phyloP scores from a whole-genome alignment of 2,797 vertebrate genomes.

The Bovichtus diacanthus region DNA sequence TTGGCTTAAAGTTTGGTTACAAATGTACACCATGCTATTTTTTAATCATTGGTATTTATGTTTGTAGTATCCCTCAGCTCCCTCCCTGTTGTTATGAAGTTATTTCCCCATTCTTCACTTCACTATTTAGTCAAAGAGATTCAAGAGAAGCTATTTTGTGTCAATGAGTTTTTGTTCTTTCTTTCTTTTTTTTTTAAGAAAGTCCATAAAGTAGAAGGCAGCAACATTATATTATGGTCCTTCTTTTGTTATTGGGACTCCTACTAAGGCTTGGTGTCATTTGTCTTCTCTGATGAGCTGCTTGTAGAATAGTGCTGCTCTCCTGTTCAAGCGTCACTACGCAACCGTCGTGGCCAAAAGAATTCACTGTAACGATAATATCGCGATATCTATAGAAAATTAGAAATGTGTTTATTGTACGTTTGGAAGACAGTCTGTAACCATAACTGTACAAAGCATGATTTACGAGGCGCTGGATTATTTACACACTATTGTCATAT shows the following conservation, averaged over 20 bases:
- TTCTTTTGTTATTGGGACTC: background rate
- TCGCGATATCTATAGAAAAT: too few relatives aligned
- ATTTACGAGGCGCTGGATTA: too few relatives aligned
- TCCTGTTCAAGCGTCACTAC: too few relatives aligned
- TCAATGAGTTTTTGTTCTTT: background rate
- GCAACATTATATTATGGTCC: background rate
- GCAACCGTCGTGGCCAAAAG: too few relatives aligned
- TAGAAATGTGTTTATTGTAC: too few relatives aligned
- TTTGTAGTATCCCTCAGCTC: slow-evolving; percentile 6
- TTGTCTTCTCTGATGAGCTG: background rate
- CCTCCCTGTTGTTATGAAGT: background rate
- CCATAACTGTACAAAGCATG: too few relatives aligned
- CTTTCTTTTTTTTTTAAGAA: background rate
- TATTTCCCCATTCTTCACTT: background rate
- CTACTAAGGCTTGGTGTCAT: background rate
- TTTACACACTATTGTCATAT: too few relatives aligned
- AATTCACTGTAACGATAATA: too few relatives aligned
- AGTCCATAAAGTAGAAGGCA: background rate
- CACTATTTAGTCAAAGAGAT: background rate
- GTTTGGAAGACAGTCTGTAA: too few relatives aligned
- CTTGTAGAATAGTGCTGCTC: background rate
- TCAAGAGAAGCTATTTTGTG: background rate
- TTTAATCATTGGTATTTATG: slow-evolving; percentile 10
- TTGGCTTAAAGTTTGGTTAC: slow-evolving; percentile 6
- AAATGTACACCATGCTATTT: slow-evolving; percentile 8